Evolutionary conservation across 1,140 invertebrate genomes (phyloP), one percentile per base, ranked within the genome.

Genomic region (Cyrtorhinus lividipennis): DNA sequence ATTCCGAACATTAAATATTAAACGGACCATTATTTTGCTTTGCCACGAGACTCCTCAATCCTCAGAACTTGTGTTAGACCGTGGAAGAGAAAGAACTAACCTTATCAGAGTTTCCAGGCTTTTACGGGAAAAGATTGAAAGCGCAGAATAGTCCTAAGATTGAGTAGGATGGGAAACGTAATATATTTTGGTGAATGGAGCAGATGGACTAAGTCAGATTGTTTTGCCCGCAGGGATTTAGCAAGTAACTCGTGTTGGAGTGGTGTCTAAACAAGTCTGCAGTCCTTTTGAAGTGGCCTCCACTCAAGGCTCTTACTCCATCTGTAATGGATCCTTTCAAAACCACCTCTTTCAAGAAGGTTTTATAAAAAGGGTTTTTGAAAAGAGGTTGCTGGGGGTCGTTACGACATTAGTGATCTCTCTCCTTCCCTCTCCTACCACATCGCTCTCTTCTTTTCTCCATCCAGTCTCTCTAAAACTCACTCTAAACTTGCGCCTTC

Each of bases 301-400:
- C 48, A 53, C 48, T 53, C 48, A 53, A 53, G 20, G 48, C 48
- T 53, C 48, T 53, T 53, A 53, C 48, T 53, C 48, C 48, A 53
- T 53, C 48, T 53, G 48, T 53, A 53, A 53, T 53, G 48, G 48
- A 53, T 53, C 48, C 48, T 53, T 53, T 53, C 48, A 53, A 53
- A 53, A 53, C 48, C 48, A 20, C 48, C 48, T 53, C 48, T 53
- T 53, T 53, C 48, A 53, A 53, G 48, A 20, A 53, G 48, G 48
- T 53, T 53, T 53, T 53, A 53, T 53, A 53, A 53, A 53, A 53
- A 53, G 48, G 20, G 48, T 53, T 53, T 53, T 53, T 53, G 48
- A 53, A 53, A 53, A 53, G 48, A 53, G 48, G 48, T 22, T 15
- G 48, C 48, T 53, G 20, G 48, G 20, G 48, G 48, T 53, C 48